Conservation (phyloP, 2,797 vertebrate genomes). For the Chelmon rostratus region DNA sequence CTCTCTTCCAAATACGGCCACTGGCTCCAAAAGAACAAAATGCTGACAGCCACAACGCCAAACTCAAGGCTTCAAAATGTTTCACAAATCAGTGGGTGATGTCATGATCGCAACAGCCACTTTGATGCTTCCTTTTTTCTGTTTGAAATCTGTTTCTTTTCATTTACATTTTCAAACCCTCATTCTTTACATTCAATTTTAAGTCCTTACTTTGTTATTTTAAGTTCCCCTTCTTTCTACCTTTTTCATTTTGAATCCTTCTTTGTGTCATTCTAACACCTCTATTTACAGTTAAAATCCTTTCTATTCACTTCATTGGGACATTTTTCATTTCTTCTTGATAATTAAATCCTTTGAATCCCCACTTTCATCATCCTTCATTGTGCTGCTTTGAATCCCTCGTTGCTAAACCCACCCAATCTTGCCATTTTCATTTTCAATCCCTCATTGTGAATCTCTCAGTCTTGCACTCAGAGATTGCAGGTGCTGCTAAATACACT, state of each 20-base stretch:
- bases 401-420: too few species aligned
- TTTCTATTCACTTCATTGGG: too few species aligned
- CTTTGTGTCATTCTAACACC: background rate
- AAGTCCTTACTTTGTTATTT: background rate
- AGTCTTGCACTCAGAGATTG: background rate
- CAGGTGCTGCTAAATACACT: background rate
- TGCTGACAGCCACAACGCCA: too few species aligned
- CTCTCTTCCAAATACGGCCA: too few species aligned
- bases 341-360: background rate
- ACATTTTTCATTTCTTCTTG: background rate
- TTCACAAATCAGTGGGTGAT: background rate
- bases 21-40: too few species aligned
- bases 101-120: background rate
- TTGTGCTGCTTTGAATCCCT: background rate
- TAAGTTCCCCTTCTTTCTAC: background rate
- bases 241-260: background rate
- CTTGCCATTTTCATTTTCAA: background rate
- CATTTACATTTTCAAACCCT: background rate
- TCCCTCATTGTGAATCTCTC: conserved; percentile 5
- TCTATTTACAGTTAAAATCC: background rate
- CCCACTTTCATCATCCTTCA: too few species aligned
- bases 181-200: background rate
- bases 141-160: background rate
- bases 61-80: too few species aligned
- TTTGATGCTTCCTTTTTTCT: background rate